Base-by-base conservation (phyloP, 2,797 vertebrate species). In the Anguilla pacifica region DNA sequence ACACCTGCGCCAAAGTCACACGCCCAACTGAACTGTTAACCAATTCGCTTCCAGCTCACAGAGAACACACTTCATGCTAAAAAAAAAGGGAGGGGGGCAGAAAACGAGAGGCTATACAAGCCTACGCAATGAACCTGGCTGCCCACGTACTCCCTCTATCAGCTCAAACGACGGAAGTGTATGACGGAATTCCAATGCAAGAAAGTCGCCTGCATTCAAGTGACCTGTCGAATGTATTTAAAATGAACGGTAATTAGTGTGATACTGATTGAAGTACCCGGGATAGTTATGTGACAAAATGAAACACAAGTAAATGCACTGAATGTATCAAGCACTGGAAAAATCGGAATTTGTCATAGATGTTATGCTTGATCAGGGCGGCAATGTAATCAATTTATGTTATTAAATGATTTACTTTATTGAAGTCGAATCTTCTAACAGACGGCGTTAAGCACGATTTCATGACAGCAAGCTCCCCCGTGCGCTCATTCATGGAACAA, bases 1-100 rank as follows among this genome's bases (percentile, higher is more conserved):
- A 84, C 72, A 91, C 92, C 92, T 92, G 90, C 22, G 88, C 77
- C 19, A 7, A 35, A 85, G 15, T 11, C 46, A 31, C 0, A 93
- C 94, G 91, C 95, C 95, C 94, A 91, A 13, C 15, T 67, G 91
- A 91, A 13, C 15, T 67, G 91, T 89, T 89, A 87, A 91, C 51
- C 88, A 88, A 82, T 43, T 46, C 31, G 28, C 85, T 74, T 70
- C 85, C 91, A 87, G 84, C 86, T 2, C 10, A 51, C 25, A 61
- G 53, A n/a, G 64, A 9, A 84, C 59, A 6, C 46, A 39, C 67
- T 67, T 72, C 11, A 57, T 53, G 55, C n/a, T n/a, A 74, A 59
- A 59, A 59, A 57, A 57, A 4, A 59, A 3, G 57, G 25, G 64
- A 1, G 59, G 59, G 10, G 57, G 57, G 13, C 6, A 22, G 1